Evolutionary conservation across 2,888 invertebrate species (phyloP).

Genomic region (Tiliacea aurago): DNA sequence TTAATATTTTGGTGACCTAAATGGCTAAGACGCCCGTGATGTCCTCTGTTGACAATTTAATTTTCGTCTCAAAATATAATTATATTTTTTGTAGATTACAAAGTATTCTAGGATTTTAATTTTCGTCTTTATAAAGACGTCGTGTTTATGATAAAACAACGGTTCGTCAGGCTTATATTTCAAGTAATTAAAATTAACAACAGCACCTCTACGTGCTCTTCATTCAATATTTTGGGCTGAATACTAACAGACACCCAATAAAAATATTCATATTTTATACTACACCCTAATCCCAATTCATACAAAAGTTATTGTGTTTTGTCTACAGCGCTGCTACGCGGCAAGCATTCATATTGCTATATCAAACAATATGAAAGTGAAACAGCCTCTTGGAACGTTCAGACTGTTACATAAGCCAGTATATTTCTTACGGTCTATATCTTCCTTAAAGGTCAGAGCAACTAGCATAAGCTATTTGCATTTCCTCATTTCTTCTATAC

Average conservation of each 20-base stretch:
- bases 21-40: not conserved
- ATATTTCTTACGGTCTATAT: conserved; percentile 44
- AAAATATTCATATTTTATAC: conserved; percentile 44
- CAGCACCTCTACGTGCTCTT: not conserved
- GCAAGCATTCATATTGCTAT: conserved; percentile 66
- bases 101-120: conserved; percentile 14
- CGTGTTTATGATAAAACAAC: not conserved
- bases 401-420: conserved; percentile 36
- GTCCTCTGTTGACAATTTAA: conserved; percentile 33
- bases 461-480: conserved; percentile 49
- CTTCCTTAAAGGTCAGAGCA: conserved; percentile 44
- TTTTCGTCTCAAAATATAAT: conserved; percentile 19
- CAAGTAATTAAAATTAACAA: not conserved
- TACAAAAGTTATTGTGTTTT: conserved; percentile 58
- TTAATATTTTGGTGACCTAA: conserved; percentile 20
- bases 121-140: not conserved
- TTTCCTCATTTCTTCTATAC: conserved; percentile 47
- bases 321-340: conserved; percentile 59
- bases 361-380: conserved; percentile 52
- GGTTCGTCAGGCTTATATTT: not conserved
- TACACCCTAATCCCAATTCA: conserved; percentile 44
- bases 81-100: conserved; percentile 17
- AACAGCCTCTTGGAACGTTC: conserved; percentile 37
- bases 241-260: conserved; percentile 7
- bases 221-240: not conserved